Evolutionary conservation across 2,888 invertebrate species (phyloP), one percentile per base, ranked within the genome.

Genomic region (Parochlus steinenii): DNA sequence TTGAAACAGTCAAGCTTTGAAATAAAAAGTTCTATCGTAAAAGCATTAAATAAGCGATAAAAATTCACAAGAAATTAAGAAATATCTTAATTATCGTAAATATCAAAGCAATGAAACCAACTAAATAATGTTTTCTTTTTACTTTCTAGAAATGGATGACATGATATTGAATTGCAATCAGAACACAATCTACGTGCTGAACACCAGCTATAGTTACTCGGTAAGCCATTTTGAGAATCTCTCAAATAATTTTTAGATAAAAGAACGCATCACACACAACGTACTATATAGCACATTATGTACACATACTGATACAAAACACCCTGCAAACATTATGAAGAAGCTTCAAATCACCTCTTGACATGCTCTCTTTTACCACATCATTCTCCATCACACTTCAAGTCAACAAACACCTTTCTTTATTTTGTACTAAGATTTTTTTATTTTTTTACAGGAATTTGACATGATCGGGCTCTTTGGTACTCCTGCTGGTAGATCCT

Each of bases 121-220:
- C n/a, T n/a, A n/a, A n/a, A n/a, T n/a, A n/a, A n/a, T n/a, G 10
- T 15, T 10, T 31, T 2, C 20, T 19, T 30, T 3, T 4, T 28
- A 4, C 22, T 11, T 22, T 28, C 11, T 25, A 36, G 36, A 36
- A 36, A 36, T 36, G 36, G 36, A 36, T 22, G 36, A 36, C 22
- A 36, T 36, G 36, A 36, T 36, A 12, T n/a, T 36, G 36, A 29
- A 36, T 19, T 36, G 36, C 23, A 36, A 36, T 36, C 36, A 36
- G 30, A 36, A 36, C 30, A 36, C 36, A 11, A 30, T 36, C 19
- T 36, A 36, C 30, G 36, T 36, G 36, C 36, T 36, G 15, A 36
- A 36, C 17, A 36, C 36, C 10, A 36, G 24, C 36, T 36, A 36
- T 18, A 36, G 24, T 18, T 36, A 36, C 19, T 29, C 30, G 36